Evolutionary conservation across 35 echinoderm and acorn worm genomes (phyloP).

Genomic region (Acanthaster planci): DNA sequence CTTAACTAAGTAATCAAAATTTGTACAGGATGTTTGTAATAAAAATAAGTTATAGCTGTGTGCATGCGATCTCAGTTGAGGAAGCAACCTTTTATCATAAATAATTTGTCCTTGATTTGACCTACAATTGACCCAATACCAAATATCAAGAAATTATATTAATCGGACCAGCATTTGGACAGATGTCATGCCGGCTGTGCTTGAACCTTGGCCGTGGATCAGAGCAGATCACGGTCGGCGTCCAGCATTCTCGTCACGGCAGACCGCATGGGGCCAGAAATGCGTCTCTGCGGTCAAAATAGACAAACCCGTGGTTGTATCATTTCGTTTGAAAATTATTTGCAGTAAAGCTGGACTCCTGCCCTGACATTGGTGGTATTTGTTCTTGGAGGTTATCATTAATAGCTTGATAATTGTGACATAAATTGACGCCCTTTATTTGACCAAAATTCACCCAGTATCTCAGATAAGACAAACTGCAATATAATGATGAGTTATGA

Average conservation of each 20-base stretch:
- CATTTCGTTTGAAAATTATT: too few species aligned
- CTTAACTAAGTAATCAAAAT: too few species aligned
- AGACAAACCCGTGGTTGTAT: too few species aligned
- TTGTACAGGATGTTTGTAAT: background rate
- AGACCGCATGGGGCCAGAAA: background rate
- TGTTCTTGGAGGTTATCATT: too few species aligned
- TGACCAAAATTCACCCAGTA: too few species aligned
- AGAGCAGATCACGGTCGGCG: background rate
- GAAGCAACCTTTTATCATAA: background rate
- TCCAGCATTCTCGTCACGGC: background rate
- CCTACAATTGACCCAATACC: background rate
- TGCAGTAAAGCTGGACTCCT: too few species aligned
- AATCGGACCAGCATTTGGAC: background rate
- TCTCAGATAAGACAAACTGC: too few species aligned
- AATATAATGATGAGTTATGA: too few species aligned
- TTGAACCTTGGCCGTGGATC: slow-evolving; percentile 8
- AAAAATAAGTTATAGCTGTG: background rate
- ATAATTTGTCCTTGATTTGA: background rate
- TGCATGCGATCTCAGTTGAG: background rate
- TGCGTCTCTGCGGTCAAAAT: background rate
- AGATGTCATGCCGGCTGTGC: background rate
- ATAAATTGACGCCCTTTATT: too few species aligned
- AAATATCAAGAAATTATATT: background rate
- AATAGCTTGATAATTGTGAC: too few species aligned
- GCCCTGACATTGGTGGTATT: too few species aligned